Base-by-base conservation (phyloP, 2,113 vertebrate species). In the Proteles cristata region DNA sequence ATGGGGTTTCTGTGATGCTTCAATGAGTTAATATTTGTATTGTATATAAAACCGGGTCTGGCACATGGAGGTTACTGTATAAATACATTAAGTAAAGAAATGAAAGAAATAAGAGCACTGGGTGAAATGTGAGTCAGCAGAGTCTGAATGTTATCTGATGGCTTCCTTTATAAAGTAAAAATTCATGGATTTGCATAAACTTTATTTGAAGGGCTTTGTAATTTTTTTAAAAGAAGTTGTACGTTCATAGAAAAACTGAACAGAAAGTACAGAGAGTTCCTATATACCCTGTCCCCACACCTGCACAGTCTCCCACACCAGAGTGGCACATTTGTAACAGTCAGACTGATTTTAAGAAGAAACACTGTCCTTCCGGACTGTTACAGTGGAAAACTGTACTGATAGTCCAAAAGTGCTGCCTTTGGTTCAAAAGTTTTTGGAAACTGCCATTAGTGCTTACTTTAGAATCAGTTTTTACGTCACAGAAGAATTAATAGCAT, bases 201-300 rank as follows among this genome's bases (percentile, higher is more conserved):
- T 88, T 92, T 69, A 82, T 33, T 93, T 79, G 83, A 45, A 85
- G 55, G 83, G 19, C 69, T 96, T 88, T 85, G 7, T 79, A 90
- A 66, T 61, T 58, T 65, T 86, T 83, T 93, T 82, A 35, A 61
- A 66, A 97, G 74, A 10, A 76, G 19, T 90, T 86, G 92, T 92
- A 79, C 35, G 33, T 50, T 91, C 23, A 85, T 4, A 88, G 26
- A 58, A 93, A 85, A 92, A 65, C n/a, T 71, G 83, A 96, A 23
- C 16, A 71, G 65, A 71, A 91, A 39, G 2, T 33, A 45, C 15
- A 80, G 55, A 53, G 79, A 68, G 31, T 85, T 88, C 25, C 23
- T 15, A 0, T 12, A 4, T 21, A 19, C 8, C 23, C 11, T 33
- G 3, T 3, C 7, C 6, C 14, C 21, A 6, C 7, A 8, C 10